Percentiles rank a stretch among this genome's conserved stretches.
phyloP scores from a whole-genome alignment of 92 coral and sea anemone genomes.

The Umimayanthus kanabou region DNA sequence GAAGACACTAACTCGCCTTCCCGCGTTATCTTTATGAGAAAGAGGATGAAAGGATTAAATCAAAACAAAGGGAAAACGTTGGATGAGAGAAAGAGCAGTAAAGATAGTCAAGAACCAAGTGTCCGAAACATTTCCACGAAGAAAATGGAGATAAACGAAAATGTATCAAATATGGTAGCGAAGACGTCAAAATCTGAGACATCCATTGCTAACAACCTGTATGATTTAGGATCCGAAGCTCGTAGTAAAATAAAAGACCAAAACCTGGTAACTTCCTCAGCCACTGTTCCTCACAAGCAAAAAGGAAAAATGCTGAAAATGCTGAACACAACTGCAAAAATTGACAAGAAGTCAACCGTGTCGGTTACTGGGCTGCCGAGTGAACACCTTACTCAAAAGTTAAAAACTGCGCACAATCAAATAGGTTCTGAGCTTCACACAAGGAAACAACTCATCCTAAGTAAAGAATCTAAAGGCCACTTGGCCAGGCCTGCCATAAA shows the following conservation, averaged over 20 bases:
- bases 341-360: not conserved
- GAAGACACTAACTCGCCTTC: not conserved
- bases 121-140: not conserved
- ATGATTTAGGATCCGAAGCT: conserved; percentile 26
- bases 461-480: not conserved
- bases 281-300: not conserved
- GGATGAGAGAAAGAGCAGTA: not conserved
- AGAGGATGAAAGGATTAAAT: not conserved
- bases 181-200: conserved; percentile 2
- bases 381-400: not conserved
- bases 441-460: not conserved
- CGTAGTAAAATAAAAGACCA: not conserved
- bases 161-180: not conserved
- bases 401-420: not conserved
- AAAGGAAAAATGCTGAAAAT: not conserved
- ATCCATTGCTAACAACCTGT: not conserved
- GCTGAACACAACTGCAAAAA: not conserved
- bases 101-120: not conserved
- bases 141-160: not conserved
- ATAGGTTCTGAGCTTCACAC: not conserved
- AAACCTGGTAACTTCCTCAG: not conserved
- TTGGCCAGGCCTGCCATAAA: not conserved
- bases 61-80: not conserved
- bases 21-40: not conserved
- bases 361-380: not conserved